Base-by-base conservation (phyloP, 2,888 invertebrate genomes). In the Eurois occulta region DNA sequence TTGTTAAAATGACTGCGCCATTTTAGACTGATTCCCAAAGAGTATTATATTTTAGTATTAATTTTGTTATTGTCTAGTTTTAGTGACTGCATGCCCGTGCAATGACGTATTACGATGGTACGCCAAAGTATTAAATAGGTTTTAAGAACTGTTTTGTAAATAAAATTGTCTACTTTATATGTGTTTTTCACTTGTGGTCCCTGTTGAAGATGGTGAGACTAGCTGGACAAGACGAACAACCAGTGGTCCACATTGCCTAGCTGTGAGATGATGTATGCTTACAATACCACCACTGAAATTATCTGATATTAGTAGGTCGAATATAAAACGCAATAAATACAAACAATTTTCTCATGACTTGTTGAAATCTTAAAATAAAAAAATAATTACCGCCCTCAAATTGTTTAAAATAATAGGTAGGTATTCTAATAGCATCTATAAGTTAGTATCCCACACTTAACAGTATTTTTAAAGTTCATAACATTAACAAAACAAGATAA, bases 11-110 rank as follows among this genome's bases (percentile, higher is more conserved):
- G 77, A 85, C 80, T 90, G 87, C 90, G 90, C 91, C 90, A 90
- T 88, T 89, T 90, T 90, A 94, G 94, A 95, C 95, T 95, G 95
- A 95, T 90, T 91, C 71, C 94, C 93, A 94, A 94, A 95, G 92
- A 94, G 94, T 94, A 94, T 94, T 93, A 93, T 90, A 89, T 87
- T 87, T 85, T 91, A 91, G 88, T 89, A 89, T 90, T 91, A 89
- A 80, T 88, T 90, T 91, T 90, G 88, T 92, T 90, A 88, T 90
- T 88, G 90, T 88, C 84, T 91, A 90, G 89, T 91, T 91, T 86
- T 91, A 87, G 74, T 86, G 77, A 88, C 76, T 85, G 87, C 83
- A 86, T 85, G 86, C 84, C 85, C 87, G 86, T 89, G 88, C 87
- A 89, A 90, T 88, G 89, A 81, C 78, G 67, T 81, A 78, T 76